Evolutionary conservation across 2,113 vertebrate species (phyloP).

Genomic region (Casuarius casuarius): DNA sequence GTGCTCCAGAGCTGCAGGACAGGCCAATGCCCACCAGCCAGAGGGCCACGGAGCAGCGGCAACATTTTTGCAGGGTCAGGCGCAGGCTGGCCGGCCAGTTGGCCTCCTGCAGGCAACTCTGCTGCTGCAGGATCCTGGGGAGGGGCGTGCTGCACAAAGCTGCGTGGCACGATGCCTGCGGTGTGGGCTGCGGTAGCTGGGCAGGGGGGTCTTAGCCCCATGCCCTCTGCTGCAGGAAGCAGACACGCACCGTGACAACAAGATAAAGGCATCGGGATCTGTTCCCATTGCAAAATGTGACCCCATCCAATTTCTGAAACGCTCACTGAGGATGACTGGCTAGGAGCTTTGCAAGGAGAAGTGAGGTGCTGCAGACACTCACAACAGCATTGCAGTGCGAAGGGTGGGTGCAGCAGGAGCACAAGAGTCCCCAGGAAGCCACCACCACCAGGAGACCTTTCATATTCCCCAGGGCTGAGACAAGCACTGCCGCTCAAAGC

Average conservation of each 20-base stretch:
- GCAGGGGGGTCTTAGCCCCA: rapidly evolving
- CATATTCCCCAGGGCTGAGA: rapidly evolving
- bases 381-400: not conserved
- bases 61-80: rapidly evolving
- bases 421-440: not conserved
- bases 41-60: not conserved
- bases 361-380: not conserved
- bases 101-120: not conserved
- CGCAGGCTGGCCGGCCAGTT: not conserved
- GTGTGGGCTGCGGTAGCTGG: rapidly evolving
- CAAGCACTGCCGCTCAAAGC: not conserved
- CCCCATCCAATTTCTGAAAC: not conserved
- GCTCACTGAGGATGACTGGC: not conserved
- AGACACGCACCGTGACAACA: not conserved
- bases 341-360: not conserved
- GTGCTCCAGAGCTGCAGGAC: not conserved
- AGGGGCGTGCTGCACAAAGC: rapidly evolving
- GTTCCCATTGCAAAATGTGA: not conserved
- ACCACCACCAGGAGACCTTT: not conserved
- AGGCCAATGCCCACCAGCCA: not conserved
- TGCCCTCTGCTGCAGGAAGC: not conserved
- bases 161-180: not conserved
- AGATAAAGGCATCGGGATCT: not conserved
- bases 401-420: not conserved
- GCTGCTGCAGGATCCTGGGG: not conserved